These are phyloP conservation scores for Ennomos erosarius DNA, from an alignment of 2,888 invertebrate species.

Conservation along the genomic window DNA sequence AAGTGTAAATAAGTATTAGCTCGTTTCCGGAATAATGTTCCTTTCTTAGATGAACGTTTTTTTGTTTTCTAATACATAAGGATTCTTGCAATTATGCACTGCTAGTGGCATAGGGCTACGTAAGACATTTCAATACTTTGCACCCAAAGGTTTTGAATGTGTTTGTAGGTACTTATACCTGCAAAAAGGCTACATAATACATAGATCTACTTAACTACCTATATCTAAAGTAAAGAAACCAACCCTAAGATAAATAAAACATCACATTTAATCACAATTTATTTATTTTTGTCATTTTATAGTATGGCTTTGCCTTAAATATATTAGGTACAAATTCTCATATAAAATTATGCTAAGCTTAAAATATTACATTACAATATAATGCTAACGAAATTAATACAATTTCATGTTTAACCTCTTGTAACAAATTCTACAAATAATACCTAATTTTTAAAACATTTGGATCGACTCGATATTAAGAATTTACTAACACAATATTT, in stretches of 20 bases:
- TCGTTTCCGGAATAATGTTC: too few species aligned
- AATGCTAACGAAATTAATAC: slow-evolving; percentile 23
- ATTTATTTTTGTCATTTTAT: slow-evolving; percentile 31
- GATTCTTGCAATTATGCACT: too few species aligned
- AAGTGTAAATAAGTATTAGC: too few species aligned
- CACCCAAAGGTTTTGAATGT: too few species aligned
- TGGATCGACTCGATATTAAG: background rate
- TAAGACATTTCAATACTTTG: too few species aligned
- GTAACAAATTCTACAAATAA: slow-evolving; percentile 1
- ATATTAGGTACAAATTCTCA: slow-evolving; percentile 37
- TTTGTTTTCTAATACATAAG: too few species aligned
- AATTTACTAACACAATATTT: background rate
- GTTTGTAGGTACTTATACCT: too few species aligned
- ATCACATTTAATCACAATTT: slow-evolving; percentile 8
- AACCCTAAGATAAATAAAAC: background rate
- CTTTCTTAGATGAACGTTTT: too few species aligned
- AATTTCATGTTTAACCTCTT: slow-evolving; percentile 13
- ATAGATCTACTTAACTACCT: too few species aligned
- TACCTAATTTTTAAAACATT: background rate
- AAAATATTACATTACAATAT: slow-evolving; percentile 10
- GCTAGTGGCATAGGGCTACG: too few species aligned
- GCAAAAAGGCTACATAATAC: too few species aligned
- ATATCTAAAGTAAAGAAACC: too few species aligned
- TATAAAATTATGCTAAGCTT: slow-evolving; percentile 37
- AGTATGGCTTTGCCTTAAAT: slow-evolving; percentile 38